phyloP scores from a whole-genome alignment of 1,140 invertebrate genomes.

The Polypedilum pembai region DNA sequence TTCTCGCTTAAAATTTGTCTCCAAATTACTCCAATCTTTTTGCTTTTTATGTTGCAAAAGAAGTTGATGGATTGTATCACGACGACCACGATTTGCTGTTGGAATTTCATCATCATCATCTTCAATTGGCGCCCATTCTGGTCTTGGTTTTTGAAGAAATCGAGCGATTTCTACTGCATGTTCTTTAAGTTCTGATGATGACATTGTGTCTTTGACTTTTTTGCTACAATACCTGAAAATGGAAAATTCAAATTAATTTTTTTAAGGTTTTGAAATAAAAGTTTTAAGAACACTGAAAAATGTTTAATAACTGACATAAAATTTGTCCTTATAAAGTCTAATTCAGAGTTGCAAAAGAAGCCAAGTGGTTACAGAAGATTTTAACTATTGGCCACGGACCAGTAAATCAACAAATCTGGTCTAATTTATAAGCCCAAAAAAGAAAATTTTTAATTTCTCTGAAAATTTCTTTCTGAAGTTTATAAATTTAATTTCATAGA shows the following conservation, averaged over 20 bases:
- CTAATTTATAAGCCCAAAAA: too few relatives aligned
- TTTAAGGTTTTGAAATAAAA: too few relatives aligned
- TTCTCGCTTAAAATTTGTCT: slow-evolving; percentile 38
- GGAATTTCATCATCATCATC: slow-evolving; percentile 42
- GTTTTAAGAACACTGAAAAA: too few relatives aligned
- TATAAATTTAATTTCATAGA: too few relatives aligned
- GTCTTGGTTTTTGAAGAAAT: slow-evolving; percentile 48
- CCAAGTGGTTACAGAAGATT: too few relatives aligned
- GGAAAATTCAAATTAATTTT: slow-evolving; percentile 15
- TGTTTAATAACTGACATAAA: too few relatives aligned
- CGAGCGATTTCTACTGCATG: slow-evolving; percentile 54
- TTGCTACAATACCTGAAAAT: slow-evolving; percentile 30
- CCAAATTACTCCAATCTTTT: slow-evolving; percentile 37
- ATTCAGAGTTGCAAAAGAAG: too few relatives aligned
- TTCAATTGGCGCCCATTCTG: slow-evolving; percentile 37
- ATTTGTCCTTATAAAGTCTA: too few relatives aligned
- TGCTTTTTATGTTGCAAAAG: slow-evolving; percentile 33
- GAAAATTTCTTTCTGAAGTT: too few relatives aligned
- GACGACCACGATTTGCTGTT: slow-evolving; percentile 35
- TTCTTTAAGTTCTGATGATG: slow-evolving; percentile 48
- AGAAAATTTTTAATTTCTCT: too few relatives aligned
- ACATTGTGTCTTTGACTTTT: slow-evolving; percentile 44
- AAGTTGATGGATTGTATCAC: slow-evolving; percentile 38
- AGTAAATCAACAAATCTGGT: too few relatives aligned
- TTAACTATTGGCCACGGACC: too few relatives aligned